Evolutionary conservation across 1,140 invertebrate genomes (phyloP), one percentile per base, ranked within the genome.

Genomic region (Capitella teleta): DNA sequence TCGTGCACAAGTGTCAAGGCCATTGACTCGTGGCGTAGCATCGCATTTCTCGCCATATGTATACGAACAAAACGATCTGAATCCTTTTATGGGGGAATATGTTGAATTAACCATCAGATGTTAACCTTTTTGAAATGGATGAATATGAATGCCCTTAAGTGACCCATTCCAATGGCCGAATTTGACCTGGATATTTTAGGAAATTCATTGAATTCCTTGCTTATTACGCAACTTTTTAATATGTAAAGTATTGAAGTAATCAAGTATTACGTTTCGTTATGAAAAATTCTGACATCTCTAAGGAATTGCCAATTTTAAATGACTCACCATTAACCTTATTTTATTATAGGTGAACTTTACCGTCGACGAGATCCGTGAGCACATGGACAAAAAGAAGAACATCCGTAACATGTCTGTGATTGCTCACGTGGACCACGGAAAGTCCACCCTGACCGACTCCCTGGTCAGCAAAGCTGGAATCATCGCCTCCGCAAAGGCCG

Each of bases 321-420:
- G 24, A 32, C 8, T 32, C n/a, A 32, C n/a, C 30, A 32, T 32
- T 18, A 6, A 23, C n/a, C n/a, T 12, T 18, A 5, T 21, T 42
- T 50, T 54, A 55, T 78, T 78, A 34, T 66, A 95, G 95, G 95
- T 98, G 82, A 98, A 98, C 83, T 98, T 98, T 76, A 98, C 95
- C 47, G 88, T 98, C 79, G 94, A 98, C 79, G 92, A 99, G 80
- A 98, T 99, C 79, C 87, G 95, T 80, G 77, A 65, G 70, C 90
- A 98, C 83, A 98, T 98, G 95, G 93, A 98, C 86, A 92, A 92
- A 72, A 98, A 98, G 80, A 80, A 79, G 77, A 98, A 99, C 70
- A 98, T 99, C 76, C 84, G 96, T 72, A 99, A 99, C 78, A 99
- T 99, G 95, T 98, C 95, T 70, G 96, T 99, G 74, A 99, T 99